Evolutionary conservation across 2,888 invertebrate species (phyloP).

Genomic region (Polietes domitor): DNA sequence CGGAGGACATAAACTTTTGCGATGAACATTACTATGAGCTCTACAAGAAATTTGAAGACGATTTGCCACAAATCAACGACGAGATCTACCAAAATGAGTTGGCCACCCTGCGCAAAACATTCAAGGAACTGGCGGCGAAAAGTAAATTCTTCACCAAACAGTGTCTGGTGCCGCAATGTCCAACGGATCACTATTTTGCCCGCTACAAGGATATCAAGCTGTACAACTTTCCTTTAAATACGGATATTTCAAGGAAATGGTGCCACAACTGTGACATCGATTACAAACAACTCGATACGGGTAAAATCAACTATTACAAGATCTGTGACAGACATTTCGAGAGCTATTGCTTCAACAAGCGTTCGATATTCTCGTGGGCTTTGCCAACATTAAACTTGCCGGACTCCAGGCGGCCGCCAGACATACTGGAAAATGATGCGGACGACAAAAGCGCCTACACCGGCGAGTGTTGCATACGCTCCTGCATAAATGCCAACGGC

Average conservation of each 20-base stretch:
- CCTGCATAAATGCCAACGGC: slow-evolving; percentile 30
- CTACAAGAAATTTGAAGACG: slow-evolving; percentile 41
- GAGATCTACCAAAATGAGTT: slow-evolving; percentile 27
- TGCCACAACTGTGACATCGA: slow-evolving; percentile 68
- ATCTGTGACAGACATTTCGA: slow-evolving; percentile 74
- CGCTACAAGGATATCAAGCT: slow-evolving; percentile 60
- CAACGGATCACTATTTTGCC: slow-evolving; percentile 16
- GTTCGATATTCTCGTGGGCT: slow-evolving; percentile 71
- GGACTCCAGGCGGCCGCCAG: slow-evolving; percentile 51
- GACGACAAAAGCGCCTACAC: background rate
- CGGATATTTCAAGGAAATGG: slow-evolving; percentile 72
- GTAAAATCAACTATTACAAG: slow-evolving; percentile 27
- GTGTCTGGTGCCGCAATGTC: slow-evolving; percentile 45
- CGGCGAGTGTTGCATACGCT: slow-evolving; percentile 41
- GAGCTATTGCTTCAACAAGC: slow-evolving; percentile 69
- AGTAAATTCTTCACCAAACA: slow-evolving; percentile 21
- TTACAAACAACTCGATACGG: background rate
- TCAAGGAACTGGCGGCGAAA: slow-evolving; percentile 10
- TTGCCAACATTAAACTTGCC: slow-evolving; percentile 73
- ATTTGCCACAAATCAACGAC: background rate
- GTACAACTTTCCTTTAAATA: slow-evolving; percentile 70
- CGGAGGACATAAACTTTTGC: slow-evolving; percentile 29
- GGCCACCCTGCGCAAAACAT: background rate
- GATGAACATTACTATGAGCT: slow-evolving; percentile 56
- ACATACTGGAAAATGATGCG: slow-evolving; percentile 37